A percentile compares a stretch with the other conserved stretches of the same genome.
Evolutionary conservation across 2,888 invertebrate species (phyloP).

Genomic region (Diarsia dahlii): DNA sequence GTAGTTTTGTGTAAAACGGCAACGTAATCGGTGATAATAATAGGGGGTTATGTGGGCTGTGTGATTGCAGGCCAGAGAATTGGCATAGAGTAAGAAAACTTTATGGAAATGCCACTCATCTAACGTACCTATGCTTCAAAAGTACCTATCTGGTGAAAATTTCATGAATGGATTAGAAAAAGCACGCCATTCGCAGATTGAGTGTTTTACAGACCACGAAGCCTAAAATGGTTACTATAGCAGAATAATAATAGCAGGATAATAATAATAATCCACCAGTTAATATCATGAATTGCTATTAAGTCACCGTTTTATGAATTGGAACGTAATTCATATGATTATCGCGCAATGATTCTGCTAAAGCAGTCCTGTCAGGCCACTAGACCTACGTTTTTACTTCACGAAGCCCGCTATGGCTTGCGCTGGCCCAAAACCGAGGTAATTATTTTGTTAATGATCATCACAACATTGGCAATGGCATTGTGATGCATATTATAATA

Average conservation of each 20-base stretch:
- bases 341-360: no score
- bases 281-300: no score
- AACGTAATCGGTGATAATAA: constrained; percentile 66
- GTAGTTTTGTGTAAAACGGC: constrained; percentile 58
- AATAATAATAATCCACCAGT: no score
- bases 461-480: background rate
- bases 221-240: no score
- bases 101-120: background rate
- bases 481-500: background rate
- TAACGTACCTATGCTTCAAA: background rate
- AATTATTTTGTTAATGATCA: background rate
- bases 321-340: no score
- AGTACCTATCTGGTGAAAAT: background rate
- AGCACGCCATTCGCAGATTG: background rate
- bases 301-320: no score
- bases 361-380: no score
- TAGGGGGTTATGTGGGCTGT: constrained; percentile 45
- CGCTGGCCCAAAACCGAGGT: background rate
- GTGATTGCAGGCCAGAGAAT: constrained; percentile 55
- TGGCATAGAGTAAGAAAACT: constrained; percentile 23
- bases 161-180: background rate
- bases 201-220: background rate
- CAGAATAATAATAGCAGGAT: no score
- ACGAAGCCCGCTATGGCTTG: background rate
- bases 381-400: background rate